A percentile compares a stretch with the other conserved stretches of the same genome.
Conservation (phyloP, 92 coral and sea anemone species). For the Umimayanthus kanabou region DNA sequence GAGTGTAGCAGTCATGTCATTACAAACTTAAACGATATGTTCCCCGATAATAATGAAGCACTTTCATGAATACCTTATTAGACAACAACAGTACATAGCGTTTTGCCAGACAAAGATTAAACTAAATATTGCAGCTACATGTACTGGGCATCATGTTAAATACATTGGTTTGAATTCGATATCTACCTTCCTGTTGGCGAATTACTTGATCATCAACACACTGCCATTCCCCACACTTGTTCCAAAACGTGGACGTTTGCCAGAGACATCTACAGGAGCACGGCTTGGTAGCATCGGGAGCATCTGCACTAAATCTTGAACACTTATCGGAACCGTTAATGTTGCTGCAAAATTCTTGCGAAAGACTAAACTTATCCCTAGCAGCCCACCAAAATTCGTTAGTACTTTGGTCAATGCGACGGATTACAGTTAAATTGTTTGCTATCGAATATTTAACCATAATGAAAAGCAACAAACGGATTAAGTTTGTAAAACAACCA, state of each 20-base stretch:
- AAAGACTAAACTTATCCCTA: slow-evolving; percentile 12
- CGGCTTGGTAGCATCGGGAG: not conserved
- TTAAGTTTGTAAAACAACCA: not conserved
- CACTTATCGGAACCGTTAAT: not conserved
- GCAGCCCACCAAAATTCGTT: slow-evolving; percentile 23
- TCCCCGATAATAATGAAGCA: too few relatives aligned
- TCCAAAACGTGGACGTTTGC: not conserved
- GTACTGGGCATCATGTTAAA: not conserved
- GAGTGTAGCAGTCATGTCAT: too few relatives aligned
- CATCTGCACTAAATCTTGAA: not conserved
- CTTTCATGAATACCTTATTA: too few relatives aligned
- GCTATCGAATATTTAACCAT: not conserved
- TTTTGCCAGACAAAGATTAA: not conserved
- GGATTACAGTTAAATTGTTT: not conserved
- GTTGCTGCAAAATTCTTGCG: not conserved
- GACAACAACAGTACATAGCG: too few relatives aligned
- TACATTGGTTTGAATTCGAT: not conserved
- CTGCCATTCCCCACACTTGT: slow-evolving; percentile 20
- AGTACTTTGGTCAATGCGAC: not conserved
- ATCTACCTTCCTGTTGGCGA: slow-evolving; percentile 33
- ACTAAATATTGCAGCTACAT: not conserved
- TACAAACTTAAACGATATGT: too few relatives aligned
- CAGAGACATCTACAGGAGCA: slow-evolving; percentile 24
- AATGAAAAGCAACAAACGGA: not conserved
- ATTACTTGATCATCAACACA: slow-evolving; percentile 23